Evolutionary conservation across 2,113 vertebrate species (phyloP).

Genomic region (Phrynosoma platyrhinos): DNA sequence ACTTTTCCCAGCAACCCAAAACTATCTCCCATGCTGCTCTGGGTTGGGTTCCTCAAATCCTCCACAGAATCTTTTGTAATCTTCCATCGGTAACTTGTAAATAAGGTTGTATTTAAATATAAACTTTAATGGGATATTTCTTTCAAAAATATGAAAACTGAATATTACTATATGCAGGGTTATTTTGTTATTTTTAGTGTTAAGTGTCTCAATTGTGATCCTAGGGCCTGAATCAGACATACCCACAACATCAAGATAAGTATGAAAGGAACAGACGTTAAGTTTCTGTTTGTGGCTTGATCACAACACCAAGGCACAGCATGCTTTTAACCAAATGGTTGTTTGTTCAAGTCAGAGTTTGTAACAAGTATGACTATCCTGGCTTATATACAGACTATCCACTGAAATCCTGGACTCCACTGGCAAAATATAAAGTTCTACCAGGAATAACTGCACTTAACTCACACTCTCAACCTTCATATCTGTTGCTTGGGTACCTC

Average conservation of each 20-base stretch:
- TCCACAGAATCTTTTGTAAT: not conserved
- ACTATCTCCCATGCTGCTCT: not conserved
- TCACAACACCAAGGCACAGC: too few species aligned
- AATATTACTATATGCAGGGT: not conserved
- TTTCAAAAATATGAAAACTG: slow-evolving; percentile 41
- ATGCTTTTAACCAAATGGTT: not conserved
- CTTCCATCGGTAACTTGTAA: slow-evolving; percentile 14
- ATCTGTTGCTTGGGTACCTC: too few species aligned
- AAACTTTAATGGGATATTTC: not conserved
- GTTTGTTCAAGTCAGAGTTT: not conserved
- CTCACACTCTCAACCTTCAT: too few species aligned
- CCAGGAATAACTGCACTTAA: too few species aligned
- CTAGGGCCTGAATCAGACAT: not conserved
- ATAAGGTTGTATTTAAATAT: not conserved
- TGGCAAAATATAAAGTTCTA: too few species aligned
- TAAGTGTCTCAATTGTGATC: not conserved
- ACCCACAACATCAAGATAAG: not conserved
- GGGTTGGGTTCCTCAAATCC: not conserved
- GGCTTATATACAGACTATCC: not conserved
- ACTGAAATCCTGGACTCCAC: too few species aligned
- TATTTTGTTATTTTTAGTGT: not conserved
- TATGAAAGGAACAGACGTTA: not conserved
- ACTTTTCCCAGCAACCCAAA: not conserved
- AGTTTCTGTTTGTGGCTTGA: too few species aligned
- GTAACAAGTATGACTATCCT: not conserved